These are phyloP conservation scores for Sander lucioperca DNA, from an alignment of 2,113 vertebrate genomes.

Conservation along the genomic window DNA sequence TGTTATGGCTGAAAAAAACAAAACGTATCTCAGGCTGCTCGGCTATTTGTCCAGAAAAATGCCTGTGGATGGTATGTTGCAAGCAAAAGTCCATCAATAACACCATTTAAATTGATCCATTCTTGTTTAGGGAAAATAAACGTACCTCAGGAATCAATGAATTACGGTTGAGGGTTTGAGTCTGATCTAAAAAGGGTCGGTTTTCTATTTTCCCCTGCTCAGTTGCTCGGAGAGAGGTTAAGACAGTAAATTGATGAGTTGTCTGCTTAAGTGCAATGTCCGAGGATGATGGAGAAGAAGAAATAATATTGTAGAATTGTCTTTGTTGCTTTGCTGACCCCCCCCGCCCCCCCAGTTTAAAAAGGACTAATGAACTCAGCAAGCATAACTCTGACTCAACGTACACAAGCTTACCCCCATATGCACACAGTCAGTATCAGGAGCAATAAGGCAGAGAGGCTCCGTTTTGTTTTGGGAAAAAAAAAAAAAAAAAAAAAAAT, in stretches of 20 bases:
- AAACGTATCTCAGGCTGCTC: slow-evolving; percentile 37
- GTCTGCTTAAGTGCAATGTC: slow-evolving; percentile 64
- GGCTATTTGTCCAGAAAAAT: slow-evolving; percentile 63
- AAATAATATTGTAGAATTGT: slow-evolving; percentile 54
- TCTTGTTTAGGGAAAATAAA: slow-evolving; percentile 38
- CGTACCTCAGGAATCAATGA: slow-evolving; percentile 47
- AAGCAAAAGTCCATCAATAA: slow-evolving; percentile 58
- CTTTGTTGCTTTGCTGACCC: slow-evolving; percentile 68
- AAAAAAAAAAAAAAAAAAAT: slow-evolving; percentile 42
- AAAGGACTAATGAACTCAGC: slow-evolving; percentile 73
- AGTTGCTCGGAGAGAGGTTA: slow-evolving; percentile 42
- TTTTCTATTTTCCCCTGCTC: slow-evolving; percentile 28
- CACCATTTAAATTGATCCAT: slow-evolving; percentile 44
- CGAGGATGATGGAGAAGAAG: slow-evolving; percentile 36
- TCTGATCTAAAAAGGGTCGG: slow-evolving; percentile 38
- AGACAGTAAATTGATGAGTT: slow-evolving; percentile 45
- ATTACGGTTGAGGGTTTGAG: slow-evolving; percentile 16
- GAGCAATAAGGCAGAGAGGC: slow-evolving; percentile 83
- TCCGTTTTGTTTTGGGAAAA: slow-evolving; percentile 66
- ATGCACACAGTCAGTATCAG: slow-evolving; percentile 78
- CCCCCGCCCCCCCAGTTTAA: slow-evolving; percentile 55
- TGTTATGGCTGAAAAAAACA: not conserved
- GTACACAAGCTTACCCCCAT: slow-evolving; percentile 66
- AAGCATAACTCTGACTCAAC: slow-evolving; percentile 58
- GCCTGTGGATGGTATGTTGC: slow-evolving; percentile 54